Percentiles rank a stretch among this genome's conserved stretches.
Evolutionary conservation across 2,888 invertebrate species (phyloP).

Genomic region (Amitus sp.): DNA sequence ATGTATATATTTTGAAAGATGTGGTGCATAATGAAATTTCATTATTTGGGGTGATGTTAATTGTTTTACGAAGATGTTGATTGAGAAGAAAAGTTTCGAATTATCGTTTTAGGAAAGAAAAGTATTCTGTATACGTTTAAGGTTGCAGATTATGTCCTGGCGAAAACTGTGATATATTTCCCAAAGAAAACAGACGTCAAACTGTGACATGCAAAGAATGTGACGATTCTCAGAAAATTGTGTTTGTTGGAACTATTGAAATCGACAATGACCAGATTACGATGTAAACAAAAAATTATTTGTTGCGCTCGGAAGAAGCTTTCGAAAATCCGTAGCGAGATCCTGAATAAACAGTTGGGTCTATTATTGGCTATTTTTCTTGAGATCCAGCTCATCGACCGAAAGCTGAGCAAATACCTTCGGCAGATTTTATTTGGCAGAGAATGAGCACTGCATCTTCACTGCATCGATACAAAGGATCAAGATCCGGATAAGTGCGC

Average conservation of each 20-base stretch:
- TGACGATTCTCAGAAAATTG: too few species aligned
- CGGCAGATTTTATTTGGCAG: conserved; percentile 31
- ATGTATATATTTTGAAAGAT: too few species aligned
- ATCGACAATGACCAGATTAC: conserved; percentile 23
- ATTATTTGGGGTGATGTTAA: too few species aligned
- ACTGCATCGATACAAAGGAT: too few species aligned
- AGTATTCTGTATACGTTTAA: too few species aligned
- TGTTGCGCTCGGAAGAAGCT: conserved; percentile 34
- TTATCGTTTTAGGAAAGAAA: too few species aligned
- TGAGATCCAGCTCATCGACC: conserved; percentile 17
- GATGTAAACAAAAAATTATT: conserved; percentile 35
- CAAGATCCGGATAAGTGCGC: neutral
- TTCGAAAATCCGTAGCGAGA: conserved; percentile 26
- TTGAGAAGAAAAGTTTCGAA: too few species aligned
- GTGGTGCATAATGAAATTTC: too few species aligned
- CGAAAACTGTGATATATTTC: too few species aligned
- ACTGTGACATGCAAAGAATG: conserved; percentile 1
- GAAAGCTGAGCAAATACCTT: conserved; percentile 35
- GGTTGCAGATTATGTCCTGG: too few species aligned
- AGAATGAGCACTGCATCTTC: conserved; percentile 28
- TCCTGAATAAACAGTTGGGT: conserved; percentile 35
- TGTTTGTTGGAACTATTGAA: conserved; percentile 9
- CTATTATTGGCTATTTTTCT: conserved; percentile 15
- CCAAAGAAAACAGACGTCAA: too few species aligned
- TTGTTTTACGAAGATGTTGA: too few species aligned